Conservation (phyloP, 2,113 vertebrate genomes). For the Lepisosteus oculatus region DNA sequence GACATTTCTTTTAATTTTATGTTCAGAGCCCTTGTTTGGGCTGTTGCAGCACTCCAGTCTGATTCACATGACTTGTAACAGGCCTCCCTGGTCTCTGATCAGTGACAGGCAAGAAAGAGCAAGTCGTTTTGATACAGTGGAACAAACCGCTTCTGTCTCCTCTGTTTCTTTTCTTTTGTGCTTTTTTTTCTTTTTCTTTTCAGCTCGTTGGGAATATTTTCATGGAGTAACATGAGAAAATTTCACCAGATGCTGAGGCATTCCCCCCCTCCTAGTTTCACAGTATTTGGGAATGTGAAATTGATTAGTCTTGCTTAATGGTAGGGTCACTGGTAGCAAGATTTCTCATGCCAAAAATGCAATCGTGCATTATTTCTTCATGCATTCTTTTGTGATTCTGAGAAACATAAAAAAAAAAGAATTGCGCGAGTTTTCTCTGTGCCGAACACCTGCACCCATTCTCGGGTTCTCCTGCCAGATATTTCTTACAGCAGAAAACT, state of each 20-base stretch:
- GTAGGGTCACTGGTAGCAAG: constrained; percentile 19
- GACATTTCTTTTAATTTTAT: no score
- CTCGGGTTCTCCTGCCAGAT: neutral
- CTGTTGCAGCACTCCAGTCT: neutral
- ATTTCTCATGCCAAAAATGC: constrained; percentile 23
- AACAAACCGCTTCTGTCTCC: neutral
- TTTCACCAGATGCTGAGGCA: constrained; percentile 19
- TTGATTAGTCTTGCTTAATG: constrained; percentile 32
- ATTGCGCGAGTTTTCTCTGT: neutral
- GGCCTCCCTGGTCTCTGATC: no score
- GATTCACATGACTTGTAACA: neutral
- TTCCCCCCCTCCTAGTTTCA: constrained; percentile 8
- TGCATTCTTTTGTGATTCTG: constrained; percentile 21
- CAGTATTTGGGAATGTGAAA: constrained; percentile 26
- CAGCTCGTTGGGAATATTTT: constrained; percentile 15
- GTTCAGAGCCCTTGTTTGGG: no score
- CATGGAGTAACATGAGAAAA: constrained; percentile 21
- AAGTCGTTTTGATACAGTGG: neutral
- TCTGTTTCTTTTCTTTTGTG: neutral
- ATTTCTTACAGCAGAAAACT: neutral
- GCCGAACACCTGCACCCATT: neutral
- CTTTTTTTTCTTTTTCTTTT: neutral
- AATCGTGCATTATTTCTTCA: constrained; percentile 23
- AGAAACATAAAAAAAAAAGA: constrained; percentile 4
- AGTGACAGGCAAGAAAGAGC: no score